Evolutionary conservation across 2,797 vertebrate species (phyloP).

Genomic region (Astyanax mexicanus): DNA sequence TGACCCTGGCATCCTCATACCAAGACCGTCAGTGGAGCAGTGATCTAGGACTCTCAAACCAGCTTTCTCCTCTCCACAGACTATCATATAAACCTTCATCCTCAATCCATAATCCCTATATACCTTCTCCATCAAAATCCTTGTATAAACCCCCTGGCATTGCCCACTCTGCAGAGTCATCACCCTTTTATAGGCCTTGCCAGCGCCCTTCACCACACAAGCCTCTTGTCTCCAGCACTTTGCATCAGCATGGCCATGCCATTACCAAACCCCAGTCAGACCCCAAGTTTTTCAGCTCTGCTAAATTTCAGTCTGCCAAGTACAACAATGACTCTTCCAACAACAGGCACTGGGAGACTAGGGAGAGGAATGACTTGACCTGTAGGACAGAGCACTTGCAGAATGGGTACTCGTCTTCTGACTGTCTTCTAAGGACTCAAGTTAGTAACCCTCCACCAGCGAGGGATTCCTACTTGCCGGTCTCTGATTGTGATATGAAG

Average conservation of each 20-base stretch:
- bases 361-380: slow-evolving; percentile 37
- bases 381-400: slow-evolving; percentile 48
- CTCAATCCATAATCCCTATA: slow-evolving; percentile 57
- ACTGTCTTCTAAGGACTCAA: slow-evolving; percentile 58
- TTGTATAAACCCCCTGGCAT: slow-evolving; percentile 13
- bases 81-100: slow-evolving; percentile 47
- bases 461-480: slow-evolving; percentile 58
- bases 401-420: slow-evolving; percentile 65
- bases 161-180: slow-evolving; percentile 49
- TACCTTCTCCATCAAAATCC: slow-evolving; percentile 38
- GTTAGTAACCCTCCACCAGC: slow-evolving; percentile 54
- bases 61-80: slow-evolving; percentile 29
- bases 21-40: slow-evolving; percentile 10
- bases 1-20: slow-evolving; percentile 24
- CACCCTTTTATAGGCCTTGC: slow-evolving; percentile 53
- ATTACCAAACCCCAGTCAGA: slow-evolving; percentile 53
- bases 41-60: slow-evolving; percentile 53
- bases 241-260: slow-evolving; percentile 63
- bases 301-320: slow-evolving; percentile 57
- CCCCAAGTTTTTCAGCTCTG: slow-evolving; percentile 45
- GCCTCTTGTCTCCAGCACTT: slow-evolving; percentile 48
- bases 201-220: slow-evolving; percentile 5
- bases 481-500: slow-evolving; percentile 59
- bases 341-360: slow-evolving; percentile 46
- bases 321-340: slow-evolving; percentile 46